phyloP scores from a whole-genome alignment of 2,113 vertebrate genomes.

The Pteruthius melanotis region DNA sequence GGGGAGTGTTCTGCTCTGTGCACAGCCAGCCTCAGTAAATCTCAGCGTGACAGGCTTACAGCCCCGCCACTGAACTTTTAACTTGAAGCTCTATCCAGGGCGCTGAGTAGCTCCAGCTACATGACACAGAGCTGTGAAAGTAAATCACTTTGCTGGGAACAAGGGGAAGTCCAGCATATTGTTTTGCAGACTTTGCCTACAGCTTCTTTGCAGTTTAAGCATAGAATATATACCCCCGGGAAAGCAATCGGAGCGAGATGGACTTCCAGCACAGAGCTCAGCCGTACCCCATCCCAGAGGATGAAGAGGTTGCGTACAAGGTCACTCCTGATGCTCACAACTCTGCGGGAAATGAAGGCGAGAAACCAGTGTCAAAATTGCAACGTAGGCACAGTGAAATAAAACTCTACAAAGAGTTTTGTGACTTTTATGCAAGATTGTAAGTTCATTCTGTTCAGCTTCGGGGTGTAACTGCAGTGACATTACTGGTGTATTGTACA shows the following conservation, averaged over 20 bases:
- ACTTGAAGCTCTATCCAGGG: constrained; percentile 72
- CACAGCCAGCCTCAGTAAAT: constrained; percentile 29
- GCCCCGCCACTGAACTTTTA: constrained; percentile 67
- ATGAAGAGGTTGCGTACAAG: constrained; percentile 69
- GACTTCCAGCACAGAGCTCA: constrained; percentile 67
- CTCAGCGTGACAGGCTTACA: neutral
- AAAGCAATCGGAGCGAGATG: constrained; percentile 50
- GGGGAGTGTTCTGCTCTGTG: constrained; percentile 47
- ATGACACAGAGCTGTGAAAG: constrained; percentile 61
- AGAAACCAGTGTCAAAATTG: constrained; percentile 86
- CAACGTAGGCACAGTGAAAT: constrained; percentile 91
- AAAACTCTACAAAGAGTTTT: constrained; percentile 98
- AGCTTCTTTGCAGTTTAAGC: neutral
- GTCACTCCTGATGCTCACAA: constrained; percentile 58
- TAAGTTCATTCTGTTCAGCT: constrained; percentile 76
- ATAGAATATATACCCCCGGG: neutral
- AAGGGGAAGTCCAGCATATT: constrained; percentile 39
- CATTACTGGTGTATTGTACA: neutral
- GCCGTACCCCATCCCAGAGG: constrained; percentile 81
- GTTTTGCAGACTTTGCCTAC: constrained; percentile 4
- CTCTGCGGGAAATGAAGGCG: constrained; percentile 69
- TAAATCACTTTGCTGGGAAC: constrained; percentile 46
- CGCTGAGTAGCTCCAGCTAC: constrained; percentile 1
- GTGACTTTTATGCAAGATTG: constrained; percentile 97
- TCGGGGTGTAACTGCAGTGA: neutral